Conservation (phyloP, 2,113 vertebrate genomes). For the Taxidea taxus region DNA sequence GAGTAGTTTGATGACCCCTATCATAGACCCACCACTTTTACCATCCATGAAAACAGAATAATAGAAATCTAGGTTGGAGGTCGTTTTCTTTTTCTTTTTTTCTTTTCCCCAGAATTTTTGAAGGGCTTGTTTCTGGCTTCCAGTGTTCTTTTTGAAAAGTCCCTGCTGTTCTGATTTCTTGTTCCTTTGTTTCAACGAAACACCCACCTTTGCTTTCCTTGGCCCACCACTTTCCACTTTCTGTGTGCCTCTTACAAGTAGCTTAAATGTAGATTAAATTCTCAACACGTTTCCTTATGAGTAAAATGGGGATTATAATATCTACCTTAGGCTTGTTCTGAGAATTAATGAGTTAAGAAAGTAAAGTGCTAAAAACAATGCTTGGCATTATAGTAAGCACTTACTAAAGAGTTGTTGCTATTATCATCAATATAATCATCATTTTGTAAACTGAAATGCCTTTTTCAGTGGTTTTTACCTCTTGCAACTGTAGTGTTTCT, state of each 20-base stretch:
- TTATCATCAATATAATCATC: background rate
- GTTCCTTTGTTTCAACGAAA: background rate
- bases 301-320: background rate
- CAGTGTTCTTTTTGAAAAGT: background rate
- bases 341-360: background rate
- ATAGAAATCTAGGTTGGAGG: background rate
- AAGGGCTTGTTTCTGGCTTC: background rate
- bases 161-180: conserved; percentile 24
- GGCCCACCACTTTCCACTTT: background rate
- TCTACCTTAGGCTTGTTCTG: background rate
- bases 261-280: conserved; percentile 43
- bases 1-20: background rate
- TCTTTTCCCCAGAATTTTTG: background rate
- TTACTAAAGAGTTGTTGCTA: background rate
- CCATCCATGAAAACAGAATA: background rate
- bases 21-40: background rate
- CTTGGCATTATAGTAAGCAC: background rate
- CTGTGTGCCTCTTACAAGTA: background rate
- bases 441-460: background rate
- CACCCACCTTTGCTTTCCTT: background rate
- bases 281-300: background rate
- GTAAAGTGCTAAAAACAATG: background rate
- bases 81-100: background rate
- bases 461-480: background rate
- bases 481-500: background rate